These are phyloP conservation scores for Grantiella picta DNA, from an alignment of 2,113 vertebrate species.

Conservation along the genomic window DNA sequence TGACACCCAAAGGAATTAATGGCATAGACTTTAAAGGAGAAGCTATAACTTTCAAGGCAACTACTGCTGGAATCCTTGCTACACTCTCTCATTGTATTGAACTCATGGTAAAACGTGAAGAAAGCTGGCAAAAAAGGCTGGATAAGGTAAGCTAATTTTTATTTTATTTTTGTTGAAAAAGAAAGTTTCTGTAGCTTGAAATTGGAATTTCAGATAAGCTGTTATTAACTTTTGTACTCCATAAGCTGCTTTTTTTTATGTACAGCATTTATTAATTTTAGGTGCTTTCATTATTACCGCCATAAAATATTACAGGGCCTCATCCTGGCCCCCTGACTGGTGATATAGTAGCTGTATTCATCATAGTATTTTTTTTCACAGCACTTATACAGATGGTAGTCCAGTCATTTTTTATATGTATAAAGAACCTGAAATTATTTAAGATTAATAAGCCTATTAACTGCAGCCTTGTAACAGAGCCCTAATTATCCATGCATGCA, in stretches of 20 bases:
- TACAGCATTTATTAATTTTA: neutral
- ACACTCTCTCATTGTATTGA: conserved; percentile 97
- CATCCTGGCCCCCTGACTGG: neutral
- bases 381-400: neutral
- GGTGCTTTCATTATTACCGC: neutral
- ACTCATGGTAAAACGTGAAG: conserved; percentile 91
- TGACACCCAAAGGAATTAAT: conserved; percentile 87
- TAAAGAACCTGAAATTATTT: neutral
- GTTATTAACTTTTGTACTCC: neutral
- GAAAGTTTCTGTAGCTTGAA: neutral
- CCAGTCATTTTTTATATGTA: neutral
- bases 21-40: conserved; percentile 99
- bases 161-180: neutral
- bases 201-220: neutral
- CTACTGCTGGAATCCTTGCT: conserved; percentile 95
- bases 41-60: conserved; percentile 98
- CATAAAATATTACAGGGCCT: neutral
- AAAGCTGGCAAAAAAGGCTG: conserved; percentile 95
- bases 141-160: conserved; percentile 84
- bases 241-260: neutral
- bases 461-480: neutral
- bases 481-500: neutral
- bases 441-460: neutral
- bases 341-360: neutral
- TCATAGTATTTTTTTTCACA: neutral